A percentile compares a stretch with the other conserved stretches of the same genome.
phyloP scores from a whole-genome alignment of 2,888 invertebrate genomes.

The Crocallis elinguaria region DNA sequence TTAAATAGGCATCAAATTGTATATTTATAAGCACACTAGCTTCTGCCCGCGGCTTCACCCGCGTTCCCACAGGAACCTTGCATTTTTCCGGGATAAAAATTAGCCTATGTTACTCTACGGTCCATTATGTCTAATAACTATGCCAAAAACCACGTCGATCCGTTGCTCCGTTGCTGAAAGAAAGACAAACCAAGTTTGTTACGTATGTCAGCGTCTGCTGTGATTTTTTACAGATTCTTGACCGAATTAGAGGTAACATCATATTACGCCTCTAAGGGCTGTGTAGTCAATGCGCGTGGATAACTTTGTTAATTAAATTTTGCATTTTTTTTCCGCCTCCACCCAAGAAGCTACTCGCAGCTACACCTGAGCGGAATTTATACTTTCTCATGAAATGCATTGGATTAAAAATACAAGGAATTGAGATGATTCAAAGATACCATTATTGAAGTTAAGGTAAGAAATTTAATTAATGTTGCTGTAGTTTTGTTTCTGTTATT shows the following conservation, averaged over 20 bases:
- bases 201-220: not conserved
- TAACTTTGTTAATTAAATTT: slow-evolving; percentile 84
- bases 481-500: no score
- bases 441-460: slow-evolving; percentile 18
- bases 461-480: slow-evolving; percentile 11
- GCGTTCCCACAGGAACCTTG: no score
- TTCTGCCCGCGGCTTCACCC: no score
- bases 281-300: slow-evolving; percentile 45
- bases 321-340: slow-evolving; percentile 62
- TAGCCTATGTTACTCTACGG: no score
- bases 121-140: no score
- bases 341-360: slow-evolving; percentile 36
- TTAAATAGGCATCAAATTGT: no score
- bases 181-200: no score
- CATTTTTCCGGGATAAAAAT: no score
- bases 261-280: not conserved
- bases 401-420: slow-evolving; percentile 43
- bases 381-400: slow-evolving; percentile 58
- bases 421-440: slow-evolving; percentile 31
- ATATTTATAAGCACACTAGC: no score
- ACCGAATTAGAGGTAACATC: not conserved
- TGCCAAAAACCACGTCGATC: no score
- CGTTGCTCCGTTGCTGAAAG: no score
- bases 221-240: not conserved
- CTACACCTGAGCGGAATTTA: slow-evolving; percentile 59